phyloP scores from a whole-genome alignment of 2,888 invertebrate species.

The Stenodera caucasica region DNA sequence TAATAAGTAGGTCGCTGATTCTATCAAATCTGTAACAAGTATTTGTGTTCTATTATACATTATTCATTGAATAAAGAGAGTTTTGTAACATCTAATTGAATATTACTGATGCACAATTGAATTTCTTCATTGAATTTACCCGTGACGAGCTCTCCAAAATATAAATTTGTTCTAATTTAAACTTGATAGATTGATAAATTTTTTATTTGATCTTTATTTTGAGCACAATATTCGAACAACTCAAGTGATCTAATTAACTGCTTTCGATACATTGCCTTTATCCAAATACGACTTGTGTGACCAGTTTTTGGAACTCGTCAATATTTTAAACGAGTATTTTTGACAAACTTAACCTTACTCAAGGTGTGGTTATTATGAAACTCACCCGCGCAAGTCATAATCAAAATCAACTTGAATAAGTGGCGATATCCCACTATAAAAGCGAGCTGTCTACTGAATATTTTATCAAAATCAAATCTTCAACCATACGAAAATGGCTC shows the following conservation, averaged over 20 bases:
- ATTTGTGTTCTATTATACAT: constrained; percentile 16
- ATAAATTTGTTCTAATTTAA: not conserved
- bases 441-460: constrained; percentile 3
- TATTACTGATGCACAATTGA: not conserved
- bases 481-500: constrained; percentile 20
- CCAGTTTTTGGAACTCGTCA: constrained; percentile 21
- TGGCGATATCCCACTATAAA: constrained; percentile 22
- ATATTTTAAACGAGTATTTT: constrained; percentile 15
- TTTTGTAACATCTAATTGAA: constrained; percentile 17
- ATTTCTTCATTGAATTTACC: not conserved
- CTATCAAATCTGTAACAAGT: constrained; percentile 24
- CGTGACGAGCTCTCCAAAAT: not conserved
- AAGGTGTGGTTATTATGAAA: constrained; percentile 27
- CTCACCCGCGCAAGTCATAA: constrained; percentile 19
- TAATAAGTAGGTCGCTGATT: constrained; percentile 19
- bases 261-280: constrained; percentile 5
- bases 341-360: constrained; percentile 21
- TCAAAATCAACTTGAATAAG: constrained; percentile 13
- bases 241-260: not conserved
- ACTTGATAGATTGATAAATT: not conserved
- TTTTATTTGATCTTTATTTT: too few species aligned
- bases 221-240: not conserved
- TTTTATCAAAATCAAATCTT: constrained; percentile 17
- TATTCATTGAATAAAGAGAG: constrained; percentile 18
- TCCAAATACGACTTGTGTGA: constrained; percentile 27